Evolutionary conservation across 2,797 vertebrate species (phyloP).

Genomic region (Intellagama lesueurii): DNA sequence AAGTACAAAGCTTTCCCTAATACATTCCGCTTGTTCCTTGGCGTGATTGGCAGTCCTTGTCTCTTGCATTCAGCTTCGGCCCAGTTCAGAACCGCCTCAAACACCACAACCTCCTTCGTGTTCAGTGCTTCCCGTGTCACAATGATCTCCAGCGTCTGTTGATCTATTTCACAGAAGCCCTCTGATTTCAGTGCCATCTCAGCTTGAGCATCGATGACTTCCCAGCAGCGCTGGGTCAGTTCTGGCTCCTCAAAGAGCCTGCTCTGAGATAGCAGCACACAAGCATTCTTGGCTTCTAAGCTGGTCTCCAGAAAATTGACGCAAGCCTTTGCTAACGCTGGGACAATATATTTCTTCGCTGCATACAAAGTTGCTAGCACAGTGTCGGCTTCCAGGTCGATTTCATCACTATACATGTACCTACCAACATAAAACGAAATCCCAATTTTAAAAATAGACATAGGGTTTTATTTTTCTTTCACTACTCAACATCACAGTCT

Average conservation of each 20-base stretch:
- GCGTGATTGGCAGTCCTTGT: constrained; percentile 81
- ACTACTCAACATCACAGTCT: neutral
- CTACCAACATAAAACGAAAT: constrained; percentile 71
- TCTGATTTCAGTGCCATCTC: constrained; percentile 93
- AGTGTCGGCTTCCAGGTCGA: constrained; percentile 95
- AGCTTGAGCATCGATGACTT: constrained; percentile 98
- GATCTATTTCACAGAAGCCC: constrained; percentile 95
- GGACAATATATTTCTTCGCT: constrained; percentile 98
- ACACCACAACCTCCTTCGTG: constrained; percentile 92
- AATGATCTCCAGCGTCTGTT: constrained; percentile 92
- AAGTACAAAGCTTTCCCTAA: constrained; percentile 91
- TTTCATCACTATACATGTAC: constrained; percentile 98
- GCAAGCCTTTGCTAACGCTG: constrained; percentile 92
- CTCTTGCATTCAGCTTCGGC: constrained; percentile 92
- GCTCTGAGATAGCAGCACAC: constrained; percentile 96
- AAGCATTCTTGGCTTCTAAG: constrained; percentile 95
- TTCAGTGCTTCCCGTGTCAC: constrained; percentile 92
- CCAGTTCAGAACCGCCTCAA: constrained; percentile 92
- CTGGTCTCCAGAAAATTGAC: constrained; percentile 96
- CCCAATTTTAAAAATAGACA: neutral
- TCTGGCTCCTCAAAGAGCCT: constrained; percentile 96
- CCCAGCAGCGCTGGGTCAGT: constrained; percentile 96
- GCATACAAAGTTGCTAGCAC: constrained; percentile 96
- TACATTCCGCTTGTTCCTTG: constrained; percentile 85
- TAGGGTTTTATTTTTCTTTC: neutral